Base-by-base conservation (phyloP, 2,797 vertebrate species). In the Acipenser oxyrinchus region DNA sequence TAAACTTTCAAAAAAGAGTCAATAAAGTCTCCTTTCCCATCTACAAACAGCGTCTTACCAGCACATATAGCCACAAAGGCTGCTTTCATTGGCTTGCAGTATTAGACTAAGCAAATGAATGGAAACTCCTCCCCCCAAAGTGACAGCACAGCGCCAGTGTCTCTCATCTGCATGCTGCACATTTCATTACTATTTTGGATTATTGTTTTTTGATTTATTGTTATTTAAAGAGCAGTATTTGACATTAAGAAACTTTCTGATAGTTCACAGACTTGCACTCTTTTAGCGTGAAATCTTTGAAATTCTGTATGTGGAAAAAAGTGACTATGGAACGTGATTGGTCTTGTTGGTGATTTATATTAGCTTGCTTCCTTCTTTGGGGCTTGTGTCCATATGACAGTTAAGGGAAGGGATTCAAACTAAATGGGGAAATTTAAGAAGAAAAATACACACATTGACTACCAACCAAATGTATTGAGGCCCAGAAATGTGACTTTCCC, bases 161-260 rank as follows among this genome's bases (percentile, higher is more conserved):
- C 79, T 83, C 79, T 79, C 77, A 37, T 37, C 77, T 88, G 89
- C 89, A 90, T 90, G 87, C 87, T 85, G 82, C 83, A 84, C 74
- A 64, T 60, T 83, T 82, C 75, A 69, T 75, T 75, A 78, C 77
- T 90, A 85, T 75, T 72, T 81, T 81, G 73, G 83, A 83, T 86
- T 86, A 85, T 89, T 88, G 75, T 73, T 82, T 82, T 75, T 60
- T 67, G 6, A 48, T 9, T 60, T 74, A 77, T 78, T 72, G 77
- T 77, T 83, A 74, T 70, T 11, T 75, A 74, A 83, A 72, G 75
- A 81, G 77, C 86, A 87, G 88, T 89, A 86, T 87, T 72, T 78
- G 80, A 77, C 73, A 80, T 55, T 67, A 70, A 59, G 67, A 74
- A 78, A 72, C 80, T 69, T 58, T 74, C 72, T 75, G 37, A 81